These are phyloP conservation scores for Leucophora obtusa DNA, from an alignment of 2,888 invertebrate genomes.

Conservation along the genomic window DNA sequence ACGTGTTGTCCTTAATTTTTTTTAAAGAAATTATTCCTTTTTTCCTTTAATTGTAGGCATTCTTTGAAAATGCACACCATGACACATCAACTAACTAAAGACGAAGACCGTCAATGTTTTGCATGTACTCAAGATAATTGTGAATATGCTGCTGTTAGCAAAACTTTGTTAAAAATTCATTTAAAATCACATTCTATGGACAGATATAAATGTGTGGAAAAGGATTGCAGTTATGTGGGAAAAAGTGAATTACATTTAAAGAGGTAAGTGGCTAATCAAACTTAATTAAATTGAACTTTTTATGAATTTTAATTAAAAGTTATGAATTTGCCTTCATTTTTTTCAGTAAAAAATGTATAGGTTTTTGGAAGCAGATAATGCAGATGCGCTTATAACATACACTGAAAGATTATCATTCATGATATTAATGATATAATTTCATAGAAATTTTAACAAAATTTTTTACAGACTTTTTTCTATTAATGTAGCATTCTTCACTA, in stretches of 20 bases:
- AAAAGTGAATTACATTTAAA: constrained; percentile 78
- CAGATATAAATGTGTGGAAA: constrained; percentile 77
- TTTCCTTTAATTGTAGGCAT: constrained; percentile 51
- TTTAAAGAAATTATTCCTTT: background rate
- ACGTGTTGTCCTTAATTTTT: constrained; percentile 47
- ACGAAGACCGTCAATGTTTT: constrained; percentile 72
- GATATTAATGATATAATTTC: no score
- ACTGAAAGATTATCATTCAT: no score
- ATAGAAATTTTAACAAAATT: no score
- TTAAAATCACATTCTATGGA: constrained; percentile 81
- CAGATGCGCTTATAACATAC: no score
- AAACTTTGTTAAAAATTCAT: constrained; percentile 81
- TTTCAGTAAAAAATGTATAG: no score
- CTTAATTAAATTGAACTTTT: background rate
- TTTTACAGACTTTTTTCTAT: no score
- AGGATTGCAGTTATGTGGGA: constrained; percentile 80
- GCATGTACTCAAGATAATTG: constrained; percentile 81
- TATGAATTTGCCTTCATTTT: no score
- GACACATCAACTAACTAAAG: constrained; percentile 76
- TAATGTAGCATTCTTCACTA: no score
- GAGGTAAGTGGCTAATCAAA: constrained; percentile 70
- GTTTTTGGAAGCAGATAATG: no score
- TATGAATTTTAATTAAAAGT: no score
- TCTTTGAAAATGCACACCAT: constrained; percentile 79
- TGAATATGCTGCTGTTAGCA: constrained; percentile 81